Conservation (phyloP, 92 coral and sea anemone genomes). For the Meandrina meandrites region DNA sequence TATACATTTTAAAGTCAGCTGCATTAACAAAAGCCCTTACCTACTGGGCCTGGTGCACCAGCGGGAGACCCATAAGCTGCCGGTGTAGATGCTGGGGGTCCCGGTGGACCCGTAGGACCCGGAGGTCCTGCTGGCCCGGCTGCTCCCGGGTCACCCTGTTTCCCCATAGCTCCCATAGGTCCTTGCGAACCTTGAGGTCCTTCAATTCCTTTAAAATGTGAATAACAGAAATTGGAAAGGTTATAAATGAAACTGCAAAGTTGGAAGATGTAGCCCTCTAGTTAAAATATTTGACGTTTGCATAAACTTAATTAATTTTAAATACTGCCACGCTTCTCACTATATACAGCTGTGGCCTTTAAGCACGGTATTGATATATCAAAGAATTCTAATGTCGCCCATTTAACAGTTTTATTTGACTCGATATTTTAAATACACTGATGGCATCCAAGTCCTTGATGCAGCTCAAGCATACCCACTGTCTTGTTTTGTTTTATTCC, state of each 20-base stretch:
- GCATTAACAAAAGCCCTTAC: conserved; percentile 3
- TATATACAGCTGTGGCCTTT: no score
- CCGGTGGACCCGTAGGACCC: conserved; percentile 68
- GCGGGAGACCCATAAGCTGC: background rate
- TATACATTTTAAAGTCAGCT: no score
- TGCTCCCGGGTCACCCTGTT: conserved; percentile 49
- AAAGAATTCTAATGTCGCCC: no score
- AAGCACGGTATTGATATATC: no score
- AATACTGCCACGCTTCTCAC: no score
- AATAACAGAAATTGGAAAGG: background rate
- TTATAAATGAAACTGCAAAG: background rate
- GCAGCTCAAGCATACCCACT: no score
- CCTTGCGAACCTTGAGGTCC: conserved; percentile 26
- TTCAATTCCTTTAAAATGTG: conserved; percentile 5
- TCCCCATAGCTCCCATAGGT: conserved; percentile 37
- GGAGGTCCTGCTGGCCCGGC: conserved; percentile 33
- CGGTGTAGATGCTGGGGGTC: conserved; percentile 40
- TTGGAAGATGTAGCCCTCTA: background rate
- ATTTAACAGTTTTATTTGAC: no score
- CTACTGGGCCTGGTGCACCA: background rate
- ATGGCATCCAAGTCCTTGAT: no score
- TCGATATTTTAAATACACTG: no score
- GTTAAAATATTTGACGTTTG: no score
- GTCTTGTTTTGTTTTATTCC: no score
- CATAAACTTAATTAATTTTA: no score